Conservation (phyloP, 2,113 vertebrate genomes). For the Gymnocephalus cernua region DNA sequence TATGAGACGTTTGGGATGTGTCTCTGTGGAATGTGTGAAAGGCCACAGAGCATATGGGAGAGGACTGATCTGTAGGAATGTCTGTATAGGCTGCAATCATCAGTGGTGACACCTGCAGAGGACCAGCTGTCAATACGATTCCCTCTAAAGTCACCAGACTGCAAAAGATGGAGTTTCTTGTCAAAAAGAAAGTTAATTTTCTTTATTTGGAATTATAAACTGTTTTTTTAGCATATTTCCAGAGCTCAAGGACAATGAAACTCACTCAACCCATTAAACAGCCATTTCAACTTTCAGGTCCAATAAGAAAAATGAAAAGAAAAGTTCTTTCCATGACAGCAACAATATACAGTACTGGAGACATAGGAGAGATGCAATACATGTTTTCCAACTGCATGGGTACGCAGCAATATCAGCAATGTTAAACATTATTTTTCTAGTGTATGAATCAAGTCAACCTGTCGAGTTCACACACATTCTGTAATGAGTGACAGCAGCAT, state of each 20-base stretch:
- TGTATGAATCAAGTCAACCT: not conserved
- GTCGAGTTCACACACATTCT: not conserved
- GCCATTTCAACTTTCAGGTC: slow-evolving; percentile 18
- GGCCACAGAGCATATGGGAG: slow-evolving; percentile 25
- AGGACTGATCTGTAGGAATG: slow-evolving; percentile 31
- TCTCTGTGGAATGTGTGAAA: slow-evolving; percentile 51
- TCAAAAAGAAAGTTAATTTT: not conserved
- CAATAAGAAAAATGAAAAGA: slow-evolving; percentile 4
- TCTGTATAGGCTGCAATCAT: slow-evolving; percentile 22
- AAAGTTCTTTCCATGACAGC: not conserved
- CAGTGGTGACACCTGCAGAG: slow-evolving; percentile 48
- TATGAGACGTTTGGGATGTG: slow-evolving; percentile 39
- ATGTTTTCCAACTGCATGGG: not conserved
- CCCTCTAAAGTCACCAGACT: not conserved
- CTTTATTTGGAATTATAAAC: not conserved
- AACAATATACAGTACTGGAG: not conserved
- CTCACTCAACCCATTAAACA: slow-evolving; percentile 10
- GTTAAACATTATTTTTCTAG: not conserved
- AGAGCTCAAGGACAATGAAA: slow-evolving; percentile 26
- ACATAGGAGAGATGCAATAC: not conserved
- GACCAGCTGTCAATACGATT: slow-evolving; percentile 50
- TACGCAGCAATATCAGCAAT: not conserved
- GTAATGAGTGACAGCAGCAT: slow-evolving; percentile 1
- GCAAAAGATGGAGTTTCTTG: not conserved
- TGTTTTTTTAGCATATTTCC: slow-evolving; percentile 23